phyloP scores from a whole-genome alignment of 2,797 vertebrate species.

The Aplochiton taeniatus region DNA sequence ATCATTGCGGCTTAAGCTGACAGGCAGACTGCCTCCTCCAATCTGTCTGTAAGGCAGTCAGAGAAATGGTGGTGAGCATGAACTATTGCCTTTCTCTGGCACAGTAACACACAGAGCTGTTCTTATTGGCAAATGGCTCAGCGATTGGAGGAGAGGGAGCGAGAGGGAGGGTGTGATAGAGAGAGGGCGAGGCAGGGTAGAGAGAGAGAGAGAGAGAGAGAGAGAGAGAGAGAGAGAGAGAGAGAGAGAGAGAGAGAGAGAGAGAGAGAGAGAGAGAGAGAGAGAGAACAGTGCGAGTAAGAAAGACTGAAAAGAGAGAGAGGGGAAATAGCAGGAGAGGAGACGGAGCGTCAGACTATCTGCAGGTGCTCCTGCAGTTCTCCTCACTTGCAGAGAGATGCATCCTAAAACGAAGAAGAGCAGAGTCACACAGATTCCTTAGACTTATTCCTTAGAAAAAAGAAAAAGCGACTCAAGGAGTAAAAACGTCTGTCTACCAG shows the following conservation, averaged over 20 bases:
- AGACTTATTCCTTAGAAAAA: too few species aligned
- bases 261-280: constrained; percentile 11
- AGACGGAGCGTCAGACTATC: not conserved
- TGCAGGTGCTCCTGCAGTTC: too few species aligned
- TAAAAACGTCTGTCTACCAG: too few species aligned
- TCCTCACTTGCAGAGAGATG: not conserved
- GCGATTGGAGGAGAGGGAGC: not conserved
- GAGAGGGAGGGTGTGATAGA: not conserved
- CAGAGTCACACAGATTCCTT: too few species aligned
- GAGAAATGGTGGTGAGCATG: constrained; percentile 8
- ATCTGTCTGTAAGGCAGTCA: too few species aligned
- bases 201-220: constrained; percentile 3
- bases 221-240: constrained; percentile 2
- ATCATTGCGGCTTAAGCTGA: constrained; percentile 8
- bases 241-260: not conserved
- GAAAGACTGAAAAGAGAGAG: not conserved
- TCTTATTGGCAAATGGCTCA: not conserved
- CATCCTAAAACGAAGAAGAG: not conserved
- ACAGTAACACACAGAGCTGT: not conserved
- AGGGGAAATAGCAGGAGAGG: not conserved
- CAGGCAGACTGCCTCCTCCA: constrained; percentile 27
- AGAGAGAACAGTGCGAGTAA: not conserved
- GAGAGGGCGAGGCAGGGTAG: not conserved
- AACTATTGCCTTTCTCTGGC: not conserved
- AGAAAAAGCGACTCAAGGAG: too few species aligned